These are phyloP conservation scores for Chiloscyllium punctatum DNA, from an alignment of 2,797 vertebrate species.

Conservation along the genomic window DNA sequence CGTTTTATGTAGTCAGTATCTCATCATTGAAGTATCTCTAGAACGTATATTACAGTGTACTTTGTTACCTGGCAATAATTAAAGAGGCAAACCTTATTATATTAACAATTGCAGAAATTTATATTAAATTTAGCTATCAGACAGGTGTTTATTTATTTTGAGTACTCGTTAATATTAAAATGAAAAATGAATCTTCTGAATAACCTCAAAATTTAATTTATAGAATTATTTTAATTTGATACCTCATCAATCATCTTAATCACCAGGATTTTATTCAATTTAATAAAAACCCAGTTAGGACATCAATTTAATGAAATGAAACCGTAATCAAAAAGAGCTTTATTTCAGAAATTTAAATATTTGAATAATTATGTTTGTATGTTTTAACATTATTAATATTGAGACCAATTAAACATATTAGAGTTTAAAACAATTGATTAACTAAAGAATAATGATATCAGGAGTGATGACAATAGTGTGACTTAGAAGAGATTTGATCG, in stretches of 20 bases:
- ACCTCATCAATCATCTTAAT: constrained; percentile 17
- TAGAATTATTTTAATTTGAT: constrained; percentile 14
- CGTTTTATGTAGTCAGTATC: not conserved
- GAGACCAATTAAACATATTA: not conserved
- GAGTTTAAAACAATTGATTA: constrained; percentile 25
- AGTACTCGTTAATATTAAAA: not conserved
- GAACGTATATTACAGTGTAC: not conserved
- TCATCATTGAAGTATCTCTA: not conserved
- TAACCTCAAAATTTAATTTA: not conserved
- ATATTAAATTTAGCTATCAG: not conserved
- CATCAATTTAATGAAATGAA: constrained; percentile 26
- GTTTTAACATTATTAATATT: constrained; percentile 18
- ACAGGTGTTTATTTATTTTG: not conserved
- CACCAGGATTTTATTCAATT: constrained; percentile 23
- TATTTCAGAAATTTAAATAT: not conserved
- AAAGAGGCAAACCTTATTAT: not conserved
- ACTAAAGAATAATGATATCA: constrained; percentile 5
- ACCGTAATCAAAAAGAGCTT: not conserved
- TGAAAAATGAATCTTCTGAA: not conserved
- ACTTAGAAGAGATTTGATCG: not conserved
- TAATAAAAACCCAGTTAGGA: constrained; percentile 22
- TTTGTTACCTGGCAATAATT: not conserved
- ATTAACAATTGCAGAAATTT: not conserved
- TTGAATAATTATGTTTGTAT: not conserved
- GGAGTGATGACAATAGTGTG: not conserved